Evolutionary conservation across 2,888 invertebrate genomes (phyloP), one percentile per base, ranked within the genome.

Genomic region (Halictus quadricinctus): DNA sequence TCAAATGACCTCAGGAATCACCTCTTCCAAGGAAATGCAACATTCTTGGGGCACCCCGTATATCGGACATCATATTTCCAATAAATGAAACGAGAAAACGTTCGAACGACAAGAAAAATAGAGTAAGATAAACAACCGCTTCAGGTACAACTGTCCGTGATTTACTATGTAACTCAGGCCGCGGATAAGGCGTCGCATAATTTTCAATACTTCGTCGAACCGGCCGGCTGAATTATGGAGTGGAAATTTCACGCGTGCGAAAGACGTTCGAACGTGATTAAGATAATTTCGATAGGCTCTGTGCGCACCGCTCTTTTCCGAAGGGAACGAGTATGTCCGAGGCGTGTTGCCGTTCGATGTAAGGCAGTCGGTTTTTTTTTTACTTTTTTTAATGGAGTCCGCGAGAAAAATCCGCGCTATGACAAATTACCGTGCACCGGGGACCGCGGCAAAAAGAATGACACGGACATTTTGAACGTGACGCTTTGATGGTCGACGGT

Each of bases 351-450:
- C 29, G 41, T 64, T 64, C 60, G 78, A 21, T 29, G 64, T 50
- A 72, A 72, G 78, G 25, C 41, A 50, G 29, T 48, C 48, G 43
- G 48, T 29, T 29, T 2, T 29, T 29, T 29, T 29, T 29, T 29
- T 29, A 29, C 29, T 29, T 29, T 72, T 72, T 78, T 79, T 70
- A 74, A 82, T 29, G 29, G 13, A 15, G 60, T 15, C 18, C 74
- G 21, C 74, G 21, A 10, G 41, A 70, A 36, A 58, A 41, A 79
- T 79, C 54, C 48, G 36, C 15, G 41, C 70, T n/a, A 60, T 75
- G 80, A 83, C 80, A 79, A 83, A 83, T 80, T 83, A 46, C 72
- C n/a, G 43, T 36, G 79, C 15, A 21, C 25, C 36, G 46, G 60
- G n/a, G n/a, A 29, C 18, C 60, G 50, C 21, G 29, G 36, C 66